These are phyloP conservation scores for Lutjanus argentimaculatus DNA, from an alignment of 2,797 vertebrate genomes.

Conservation along the genomic window DNA sequence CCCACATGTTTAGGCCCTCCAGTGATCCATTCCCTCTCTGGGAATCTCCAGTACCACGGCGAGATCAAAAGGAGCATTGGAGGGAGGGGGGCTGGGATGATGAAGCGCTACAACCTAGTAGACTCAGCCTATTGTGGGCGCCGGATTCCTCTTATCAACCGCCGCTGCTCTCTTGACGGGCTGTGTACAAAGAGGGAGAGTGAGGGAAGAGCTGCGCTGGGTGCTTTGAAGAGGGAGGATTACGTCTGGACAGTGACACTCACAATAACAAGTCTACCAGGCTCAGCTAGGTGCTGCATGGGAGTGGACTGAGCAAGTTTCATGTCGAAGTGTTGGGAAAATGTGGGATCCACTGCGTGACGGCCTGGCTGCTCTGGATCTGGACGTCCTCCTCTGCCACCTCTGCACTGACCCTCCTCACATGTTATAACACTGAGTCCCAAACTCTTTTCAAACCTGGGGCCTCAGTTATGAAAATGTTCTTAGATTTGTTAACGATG, in stretches of 20 bases:
- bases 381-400: constrained; percentile 42
- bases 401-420: constrained; percentile 23
- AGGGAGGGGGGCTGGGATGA: constrained; percentile 65
- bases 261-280: constrained; percentile 94
- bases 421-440: background rate
- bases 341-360: constrained; percentile 44
- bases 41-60: constrained; percentile 89
- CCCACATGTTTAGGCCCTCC: constrained; percentile 80
- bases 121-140: constrained; percentile 87
- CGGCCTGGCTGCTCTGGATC: constrained; percentile 42
- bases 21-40: constrained; percentile 87
- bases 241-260: constrained; percentile 88
- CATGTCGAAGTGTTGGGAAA: constrained; percentile 43
- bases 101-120: constrained; percentile 88
- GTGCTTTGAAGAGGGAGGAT: constrained; percentile 92
- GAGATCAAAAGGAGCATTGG: constrained; percentile 83
- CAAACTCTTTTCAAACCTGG: background rate
- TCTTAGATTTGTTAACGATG: no score
- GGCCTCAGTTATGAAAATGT: no score
- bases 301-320: constrained; percentile 77
- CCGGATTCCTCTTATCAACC: constrained; percentile 93
- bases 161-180: constrained; percentile 89
- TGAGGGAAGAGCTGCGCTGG: constrained; percentile 88
- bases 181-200: constrained; percentile 89
- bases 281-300: constrained; percentile 90